These are phyloP conservation scores for Tinamus major DNA, from an alignment of 2,797 vertebrate species.

Conservation along the genomic window DNA sequence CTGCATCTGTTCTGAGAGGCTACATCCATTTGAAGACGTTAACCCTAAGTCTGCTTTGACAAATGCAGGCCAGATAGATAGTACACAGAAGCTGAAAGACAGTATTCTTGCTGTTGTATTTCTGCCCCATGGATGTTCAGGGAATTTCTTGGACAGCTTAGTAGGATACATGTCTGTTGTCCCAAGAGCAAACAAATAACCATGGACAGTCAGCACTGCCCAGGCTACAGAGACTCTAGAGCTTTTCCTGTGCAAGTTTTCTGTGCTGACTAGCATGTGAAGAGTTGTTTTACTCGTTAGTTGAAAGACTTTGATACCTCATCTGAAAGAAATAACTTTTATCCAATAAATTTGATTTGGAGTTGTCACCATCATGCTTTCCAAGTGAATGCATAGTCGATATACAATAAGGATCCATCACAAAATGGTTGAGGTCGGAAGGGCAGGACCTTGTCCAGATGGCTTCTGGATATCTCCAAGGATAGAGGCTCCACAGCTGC, in stretches of 20 bases:
- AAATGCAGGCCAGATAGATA: background rate
- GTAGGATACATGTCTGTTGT: background rate
- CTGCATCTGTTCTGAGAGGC: background rate
- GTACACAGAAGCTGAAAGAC: too few species aligned
- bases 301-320: background rate
- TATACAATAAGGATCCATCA: fast-evolving
- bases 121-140: background rate
- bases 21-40: background rate
- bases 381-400: fast-evolving
- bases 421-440: background rate
- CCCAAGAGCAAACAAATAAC: fast-evolving
- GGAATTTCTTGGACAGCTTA: fast-evolving
- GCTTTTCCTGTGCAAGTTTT: background rate
- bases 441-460: background rate
- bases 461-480: background rate
- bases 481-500: background rate
- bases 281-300: background rate
- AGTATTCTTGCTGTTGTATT: background rate
- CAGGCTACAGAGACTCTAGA: background rate
- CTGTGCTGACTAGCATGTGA: background rate
- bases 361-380: background rate
- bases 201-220: fast-evolving
- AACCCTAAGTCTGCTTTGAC: background rate
- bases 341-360: background rate
- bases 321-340: background rate